These are phyloP conservation scores for Nesometra sesokonis DNA, from an alignment of 35 echinoderm and acorn worm species.

Conservation along the genomic window DNA sequence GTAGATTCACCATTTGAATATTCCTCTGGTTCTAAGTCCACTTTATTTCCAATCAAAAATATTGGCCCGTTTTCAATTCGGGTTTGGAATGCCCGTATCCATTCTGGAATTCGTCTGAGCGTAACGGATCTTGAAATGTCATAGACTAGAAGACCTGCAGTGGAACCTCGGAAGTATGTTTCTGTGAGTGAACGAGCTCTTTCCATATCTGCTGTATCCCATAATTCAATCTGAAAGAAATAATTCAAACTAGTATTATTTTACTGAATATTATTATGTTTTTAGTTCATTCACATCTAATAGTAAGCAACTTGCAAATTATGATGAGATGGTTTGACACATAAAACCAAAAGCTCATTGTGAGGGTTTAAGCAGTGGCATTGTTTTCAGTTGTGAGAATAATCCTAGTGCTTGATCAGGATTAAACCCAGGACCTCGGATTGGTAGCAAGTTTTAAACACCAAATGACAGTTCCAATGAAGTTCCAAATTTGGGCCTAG, in stretches of 20 bases:
- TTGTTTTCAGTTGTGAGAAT: too few relatives aligned
- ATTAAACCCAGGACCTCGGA: too few relatives aligned
- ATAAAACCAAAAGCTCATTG: too few relatives aligned
- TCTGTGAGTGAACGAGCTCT: constrained; percentile 80
- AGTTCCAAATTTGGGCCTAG: too few relatives aligned
- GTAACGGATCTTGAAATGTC: constrained; percentile 55
- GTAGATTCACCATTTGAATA: constrained; percentile 49
- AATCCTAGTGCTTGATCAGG: too few relatives aligned
- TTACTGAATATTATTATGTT: not conserved
- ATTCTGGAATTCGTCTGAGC: constrained; percentile 49
- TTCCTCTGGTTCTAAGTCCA: constrained; percentile 38
- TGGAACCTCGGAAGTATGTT: constrained; percentile 71
- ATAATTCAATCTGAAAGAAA: constrained; percentile 51
- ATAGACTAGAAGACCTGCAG: constrained; percentile 74
- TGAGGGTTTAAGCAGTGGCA: too few relatives aligned
- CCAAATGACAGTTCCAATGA: too few relatives aligned
- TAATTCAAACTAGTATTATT: not conserved
- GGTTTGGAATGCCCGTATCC: constrained; percentile 32
- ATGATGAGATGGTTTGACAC: too few relatives aligned
- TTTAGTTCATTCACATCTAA: too few relatives aligned
- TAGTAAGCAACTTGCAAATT: too few relatives aligned
- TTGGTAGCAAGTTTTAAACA: too few relatives aligned
- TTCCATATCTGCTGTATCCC: constrained; percentile 98
- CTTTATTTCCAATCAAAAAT: constrained; percentile 87
- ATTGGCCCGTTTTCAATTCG: constrained; percentile 5